Conservation (phyloP, 2,797 vertebrate genomes). For the Chiloscyllium punctatum region DNA sequence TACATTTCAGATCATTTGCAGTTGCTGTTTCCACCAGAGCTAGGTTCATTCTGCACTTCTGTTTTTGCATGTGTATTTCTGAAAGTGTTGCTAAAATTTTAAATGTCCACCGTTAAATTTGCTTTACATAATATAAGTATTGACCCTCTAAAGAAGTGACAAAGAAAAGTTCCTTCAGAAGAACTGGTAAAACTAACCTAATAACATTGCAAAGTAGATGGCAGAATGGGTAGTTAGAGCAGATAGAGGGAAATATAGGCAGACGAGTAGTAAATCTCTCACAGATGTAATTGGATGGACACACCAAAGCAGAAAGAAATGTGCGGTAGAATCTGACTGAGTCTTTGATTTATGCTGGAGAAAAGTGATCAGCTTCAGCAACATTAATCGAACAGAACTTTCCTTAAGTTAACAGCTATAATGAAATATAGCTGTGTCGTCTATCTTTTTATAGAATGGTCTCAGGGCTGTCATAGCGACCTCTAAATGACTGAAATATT, state of each 20-base stretch:
- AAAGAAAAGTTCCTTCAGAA: background rate
- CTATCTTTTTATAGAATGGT: conserved; percentile 35
- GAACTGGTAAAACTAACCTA: background rate
- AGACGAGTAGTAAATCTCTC: background rate
- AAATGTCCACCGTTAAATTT: background rate
- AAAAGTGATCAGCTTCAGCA: background rate
- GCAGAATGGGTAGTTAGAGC: background rate
- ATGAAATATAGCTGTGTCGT: background rate
- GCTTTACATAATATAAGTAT: background rate
- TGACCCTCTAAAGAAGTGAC: background rate
- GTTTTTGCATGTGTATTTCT: background rate
- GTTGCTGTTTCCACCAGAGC: background rate
- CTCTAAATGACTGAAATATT: conserved; percentile 41
- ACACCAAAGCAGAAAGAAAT: no score
- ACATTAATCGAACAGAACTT: background rate
- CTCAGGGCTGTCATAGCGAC: conserved; percentile 2
- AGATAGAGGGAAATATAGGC: background rate
- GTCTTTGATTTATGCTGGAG: background rate
- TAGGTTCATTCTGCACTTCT: background rate
- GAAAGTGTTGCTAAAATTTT: background rate
- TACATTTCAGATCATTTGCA: background rate
- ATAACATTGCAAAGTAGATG: background rate
- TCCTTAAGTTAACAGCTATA: no score
- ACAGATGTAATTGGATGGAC: background rate
- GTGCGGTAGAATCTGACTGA: background rate